Conservation (phyloP, 2,888 invertebrate genomes). For the Ormyrus nitidulus region DNA sequence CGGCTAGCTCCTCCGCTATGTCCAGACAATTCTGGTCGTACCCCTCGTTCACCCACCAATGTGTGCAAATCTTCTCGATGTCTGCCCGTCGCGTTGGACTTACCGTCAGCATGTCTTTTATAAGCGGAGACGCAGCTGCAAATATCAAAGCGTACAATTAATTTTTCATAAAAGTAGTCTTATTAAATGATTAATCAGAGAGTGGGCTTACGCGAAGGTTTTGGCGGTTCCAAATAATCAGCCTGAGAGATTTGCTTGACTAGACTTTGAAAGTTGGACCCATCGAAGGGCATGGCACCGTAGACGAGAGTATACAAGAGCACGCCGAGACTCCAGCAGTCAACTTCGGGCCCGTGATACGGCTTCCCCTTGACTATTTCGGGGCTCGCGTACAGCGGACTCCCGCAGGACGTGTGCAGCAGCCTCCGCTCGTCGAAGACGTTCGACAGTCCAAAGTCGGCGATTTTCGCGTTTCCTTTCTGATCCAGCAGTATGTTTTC, state of each 20-base stretch:
- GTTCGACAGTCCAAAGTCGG: constrained; percentile 98
- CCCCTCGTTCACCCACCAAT: constrained; percentile 97
- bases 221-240: constrained; percentile 97
- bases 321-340: constrained; percentile 96
- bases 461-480: constrained; percentile 97
- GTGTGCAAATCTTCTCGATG: constrained; percentile 94
- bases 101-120: constrained; percentile 95
- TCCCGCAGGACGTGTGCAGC: constrained; percentile 95
- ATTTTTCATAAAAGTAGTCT: not conserved
- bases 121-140: constrained; percentile 93
- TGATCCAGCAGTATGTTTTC: constrained; percentile 96
- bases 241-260: constrained; percentile 98
- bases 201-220: constrained; percentile 87
- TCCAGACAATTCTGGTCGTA: constrained; percentile 89
- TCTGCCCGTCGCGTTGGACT: constrained; percentile 92
- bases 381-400: constrained; percentile 96
- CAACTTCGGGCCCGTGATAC: constrained; percentile 97
- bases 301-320: constrained; percentile 98
- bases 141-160: constrained; percentile 52
- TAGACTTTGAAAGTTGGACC: constrained; percentile 97
- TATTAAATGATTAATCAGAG: not conserved
- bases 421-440: constrained; percentile 93
- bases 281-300: constrained; percentile 99
- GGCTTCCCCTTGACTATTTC: constrained; percentile 98
- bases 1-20: constrained; percentile 91